phyloP scores from a whole-genome alignment of 2,113 vertebrate genomes.

The Dasyornis broadbenti region DNA sequence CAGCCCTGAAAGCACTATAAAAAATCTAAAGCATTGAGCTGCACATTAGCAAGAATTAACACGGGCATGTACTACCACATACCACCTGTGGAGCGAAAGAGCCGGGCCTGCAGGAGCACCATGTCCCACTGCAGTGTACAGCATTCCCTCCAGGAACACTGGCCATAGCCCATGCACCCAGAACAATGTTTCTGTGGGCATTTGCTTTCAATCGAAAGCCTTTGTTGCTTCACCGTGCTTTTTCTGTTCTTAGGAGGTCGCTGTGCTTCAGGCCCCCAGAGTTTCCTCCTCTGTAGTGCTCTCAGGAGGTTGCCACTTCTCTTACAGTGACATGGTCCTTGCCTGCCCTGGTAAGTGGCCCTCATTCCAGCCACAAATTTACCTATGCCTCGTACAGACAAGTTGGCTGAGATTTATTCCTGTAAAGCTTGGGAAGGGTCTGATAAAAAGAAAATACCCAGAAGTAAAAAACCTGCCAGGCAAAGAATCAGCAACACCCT shows the following conservation, averaged over 20 bases:
- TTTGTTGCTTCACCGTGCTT: neutral
- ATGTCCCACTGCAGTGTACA: rapidly evolving
- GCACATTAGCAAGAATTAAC: neutral
- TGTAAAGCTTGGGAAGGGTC: neutral
- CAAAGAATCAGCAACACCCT: neutral
- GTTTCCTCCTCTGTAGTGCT: neutral
- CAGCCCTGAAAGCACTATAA: neutral
- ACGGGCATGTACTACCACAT: neutral
- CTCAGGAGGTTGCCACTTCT: neutral
- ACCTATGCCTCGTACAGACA: neutral
- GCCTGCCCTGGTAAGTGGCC: neutral
- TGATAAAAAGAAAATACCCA: neutral
- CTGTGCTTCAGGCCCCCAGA: neutral
- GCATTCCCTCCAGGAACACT: neutral
- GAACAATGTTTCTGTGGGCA: neutral
- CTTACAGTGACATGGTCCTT: neutral
- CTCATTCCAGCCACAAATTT: neutral
- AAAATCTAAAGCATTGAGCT: neutral
- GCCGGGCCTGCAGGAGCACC: neutral
- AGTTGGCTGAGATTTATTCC: neutral
- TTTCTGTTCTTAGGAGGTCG: neutral
- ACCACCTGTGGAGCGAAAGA: rapidly evolving
- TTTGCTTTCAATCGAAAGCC: neutral
- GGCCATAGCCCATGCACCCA: neutral
- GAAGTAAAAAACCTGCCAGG: neutral